Conservation (phyloP, 1,140 invertebrate genomes). For the Rhyacophila brunnea region DNA sequence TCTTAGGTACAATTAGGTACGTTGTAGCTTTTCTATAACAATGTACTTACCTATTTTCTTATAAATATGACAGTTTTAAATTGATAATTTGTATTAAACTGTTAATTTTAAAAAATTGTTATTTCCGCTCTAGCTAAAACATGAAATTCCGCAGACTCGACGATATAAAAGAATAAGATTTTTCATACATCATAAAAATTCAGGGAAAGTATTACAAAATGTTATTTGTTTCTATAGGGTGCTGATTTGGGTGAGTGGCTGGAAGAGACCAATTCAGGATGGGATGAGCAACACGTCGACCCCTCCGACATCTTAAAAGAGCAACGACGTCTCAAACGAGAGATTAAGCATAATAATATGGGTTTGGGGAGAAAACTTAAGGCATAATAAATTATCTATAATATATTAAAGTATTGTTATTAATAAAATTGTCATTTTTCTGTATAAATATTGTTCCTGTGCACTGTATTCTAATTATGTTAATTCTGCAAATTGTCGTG, state of each 20-base stretch:
- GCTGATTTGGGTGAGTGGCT: slow-evolving; percentile 34
- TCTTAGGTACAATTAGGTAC: too few species aligned
- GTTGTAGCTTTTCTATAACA: too few species aligned
- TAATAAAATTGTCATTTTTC: neutral
- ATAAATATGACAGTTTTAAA: too few species aligned
- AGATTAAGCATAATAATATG: slow-evolving; percentile 27
- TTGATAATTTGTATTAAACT: too few species aligned
- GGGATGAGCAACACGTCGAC: slow-evolving; percentile 34
- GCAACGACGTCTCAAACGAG: slow-evolving; percentile 29
- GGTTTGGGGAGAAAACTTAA: slow-evolving; percentile 33
- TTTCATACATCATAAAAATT: too few species aligned
- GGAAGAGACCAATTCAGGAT: slow-evolving; percentile 31
- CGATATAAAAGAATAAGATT: too few species aligned
- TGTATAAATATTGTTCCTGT: neutral
- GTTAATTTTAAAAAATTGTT: too few species aligned
- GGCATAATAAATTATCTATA: slow-evolving; percentile 20
- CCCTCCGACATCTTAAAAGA: slow-evolving; percentile 28
- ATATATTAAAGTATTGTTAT: neutral
- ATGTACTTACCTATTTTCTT: too few species aligned
- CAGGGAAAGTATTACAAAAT: neutral
- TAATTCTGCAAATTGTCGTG: neutral
- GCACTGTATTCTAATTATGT: neutral
- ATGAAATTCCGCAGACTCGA: too few species aligned
- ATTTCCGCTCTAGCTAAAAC: too few species aligned
- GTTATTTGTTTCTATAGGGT: slow-evolving; percentile 6